Conservation (phyloP, 2,888 invertebrate species). For the Amblyteles armatorius region DNA sequence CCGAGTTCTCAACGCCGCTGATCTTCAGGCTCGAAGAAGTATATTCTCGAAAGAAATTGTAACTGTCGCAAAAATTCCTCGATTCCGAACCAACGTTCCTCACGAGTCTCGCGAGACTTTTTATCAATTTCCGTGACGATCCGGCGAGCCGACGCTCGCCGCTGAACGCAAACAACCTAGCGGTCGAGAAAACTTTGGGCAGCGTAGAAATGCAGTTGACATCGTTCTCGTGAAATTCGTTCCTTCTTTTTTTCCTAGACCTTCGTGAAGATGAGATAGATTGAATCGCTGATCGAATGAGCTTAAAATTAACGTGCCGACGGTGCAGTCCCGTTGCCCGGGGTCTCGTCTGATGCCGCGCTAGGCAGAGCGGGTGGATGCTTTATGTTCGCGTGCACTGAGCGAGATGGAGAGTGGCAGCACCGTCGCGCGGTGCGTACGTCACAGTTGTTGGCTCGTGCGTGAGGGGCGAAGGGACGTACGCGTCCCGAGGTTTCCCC, state of each 20-base stretch:
- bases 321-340: not conserved
- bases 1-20: not conserved
- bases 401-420: slow-evolving; percentile 1
- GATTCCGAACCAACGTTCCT: no score
- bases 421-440: slow-evolving; percentile 50
- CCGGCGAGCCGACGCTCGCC: no score
- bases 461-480: slow-evolving; percentile 56
- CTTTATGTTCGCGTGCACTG: slow-evolving; percentile 8
- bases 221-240: no score
- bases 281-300: not conserved
- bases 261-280: not conserved
- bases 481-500: slow-evolving; percentile 69
- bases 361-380: slow-evolving; percentile 23
- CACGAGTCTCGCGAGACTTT: no score
- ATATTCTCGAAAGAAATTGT: no score
- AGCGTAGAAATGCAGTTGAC: no score
- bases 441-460: slow-evolving; percentile 61
- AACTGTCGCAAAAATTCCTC: no score
- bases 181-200: no score
- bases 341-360: slow-evolving; percentile 11
- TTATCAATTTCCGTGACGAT: no score
- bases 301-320: slow-evolving; percentile 3
- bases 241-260: no score
- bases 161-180: no score
- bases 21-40: no score